Conservation (phyloP, 2,113 vertebrate genomes). For the Cyanoliseus patagonus region DNA sequence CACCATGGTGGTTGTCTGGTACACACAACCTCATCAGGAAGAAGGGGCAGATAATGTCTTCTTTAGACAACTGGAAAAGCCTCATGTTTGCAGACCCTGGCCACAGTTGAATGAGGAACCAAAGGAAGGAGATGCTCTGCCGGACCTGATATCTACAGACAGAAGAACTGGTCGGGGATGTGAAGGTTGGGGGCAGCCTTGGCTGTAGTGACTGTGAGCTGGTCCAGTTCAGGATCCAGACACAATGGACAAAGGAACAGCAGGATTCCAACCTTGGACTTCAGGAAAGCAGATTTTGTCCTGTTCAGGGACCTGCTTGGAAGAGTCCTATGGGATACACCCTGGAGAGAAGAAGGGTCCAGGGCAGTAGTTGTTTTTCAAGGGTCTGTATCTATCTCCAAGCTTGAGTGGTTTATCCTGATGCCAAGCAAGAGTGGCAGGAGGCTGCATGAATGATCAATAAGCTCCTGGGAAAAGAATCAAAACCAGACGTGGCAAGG, state of each 20-base stretch:
- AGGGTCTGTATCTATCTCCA: not conserved
- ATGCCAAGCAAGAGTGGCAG: not conserved
- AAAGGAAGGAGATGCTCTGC: not conserved
- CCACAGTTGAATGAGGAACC: not conserved
- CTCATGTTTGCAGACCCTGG: not conserved
- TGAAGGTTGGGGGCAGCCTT: not conserved
- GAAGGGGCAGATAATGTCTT: not conserved
- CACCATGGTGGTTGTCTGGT: not conserved
- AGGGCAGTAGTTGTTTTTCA: not conserved
- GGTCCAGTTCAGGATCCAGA: not conserved
- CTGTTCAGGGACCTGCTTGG: not conserved
- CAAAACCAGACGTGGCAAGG: not conserved
- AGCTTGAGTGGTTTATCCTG: not conserved
- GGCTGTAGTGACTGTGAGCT: not conserved
- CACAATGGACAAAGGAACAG: not conserved
- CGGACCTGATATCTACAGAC: not conserved
- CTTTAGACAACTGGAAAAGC: not conserved
- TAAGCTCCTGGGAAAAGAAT: not conserved
- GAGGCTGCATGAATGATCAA: not conserved
- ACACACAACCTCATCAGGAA: not conserved
- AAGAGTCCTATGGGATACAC: not conserved
- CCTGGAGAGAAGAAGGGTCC: not conserved
- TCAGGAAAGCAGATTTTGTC: not conserved
- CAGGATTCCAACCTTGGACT: not conserved
- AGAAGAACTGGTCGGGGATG: not conserved